Conservation (phyloP, 2,888 invertebrate genomes). For the Caenorhabditis sp. region DNA sequence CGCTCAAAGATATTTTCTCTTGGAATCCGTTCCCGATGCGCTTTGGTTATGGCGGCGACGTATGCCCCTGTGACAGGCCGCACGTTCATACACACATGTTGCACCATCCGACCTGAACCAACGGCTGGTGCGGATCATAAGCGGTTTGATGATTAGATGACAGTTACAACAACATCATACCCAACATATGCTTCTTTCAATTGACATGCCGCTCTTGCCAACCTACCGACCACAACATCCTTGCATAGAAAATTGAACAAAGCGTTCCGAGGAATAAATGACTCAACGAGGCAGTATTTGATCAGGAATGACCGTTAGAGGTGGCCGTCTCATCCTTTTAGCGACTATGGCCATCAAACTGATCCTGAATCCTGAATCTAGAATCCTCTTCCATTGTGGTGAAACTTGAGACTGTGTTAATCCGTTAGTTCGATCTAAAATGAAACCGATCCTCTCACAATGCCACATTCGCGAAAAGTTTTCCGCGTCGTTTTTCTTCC, state of each 20-base stretch:
- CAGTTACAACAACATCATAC: slow-evolving; percentile 25
- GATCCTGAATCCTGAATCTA: neutral
- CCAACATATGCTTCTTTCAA: slow-evolving; percentile 20
- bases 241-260: neutral
- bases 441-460: neutral
- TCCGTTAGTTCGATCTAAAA: neutral
- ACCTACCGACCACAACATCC: neutral
- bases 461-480: neutral
- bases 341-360: neutral
- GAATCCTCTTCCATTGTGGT: neutral
- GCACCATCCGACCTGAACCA: slow-evolving; percentile 1
- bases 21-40: neutral
- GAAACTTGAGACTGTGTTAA: slow-evolving; percentile 3
- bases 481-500: slow-evolving; percentile 5
- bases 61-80: slow-evolving; percentile 26
- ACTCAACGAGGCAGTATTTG: neutral
- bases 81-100: slow-evolving; percentile 20
- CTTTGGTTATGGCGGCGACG: neutral
- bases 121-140: slow-evolving; percentile 6
- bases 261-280: neutral
- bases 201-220: neutral
- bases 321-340: neutral
- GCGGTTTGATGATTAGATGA: slow-evolving; percentile 29
- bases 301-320: neutral
- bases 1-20: neutral